Evolutionary conservation across 2,113 vertebrate species (phyloP).

Genomic region (Xyliphius kryptos): DNA sequence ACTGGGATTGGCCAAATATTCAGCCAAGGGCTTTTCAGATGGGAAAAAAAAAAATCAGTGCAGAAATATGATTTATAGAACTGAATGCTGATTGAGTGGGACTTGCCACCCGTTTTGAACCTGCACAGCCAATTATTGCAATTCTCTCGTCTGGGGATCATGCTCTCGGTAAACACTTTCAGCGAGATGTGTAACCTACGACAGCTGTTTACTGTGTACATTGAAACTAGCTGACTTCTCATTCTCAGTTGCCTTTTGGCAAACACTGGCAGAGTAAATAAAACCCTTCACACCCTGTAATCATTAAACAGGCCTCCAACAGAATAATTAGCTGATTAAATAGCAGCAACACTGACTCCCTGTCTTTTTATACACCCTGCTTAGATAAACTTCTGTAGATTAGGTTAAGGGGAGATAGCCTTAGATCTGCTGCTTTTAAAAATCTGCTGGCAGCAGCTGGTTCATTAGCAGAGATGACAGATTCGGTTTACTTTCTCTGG

Average conservation of each 20-base stretch:
- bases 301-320: conserved; percentile 5
- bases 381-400: background rate
- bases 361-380: background rate
- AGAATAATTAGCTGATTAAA: conserved; percentile 9
- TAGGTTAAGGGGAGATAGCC: conserved; percentile 1
- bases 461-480: conserved; percentile 35
- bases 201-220: conserved; percentile 4
- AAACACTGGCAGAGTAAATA: conserved; percentile 6
- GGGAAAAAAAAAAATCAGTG: background rate
- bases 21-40: conserved; percentile 12
- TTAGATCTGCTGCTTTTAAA: background rate
- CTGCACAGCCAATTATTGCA: conserved; percentile 15
- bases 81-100: background rate
- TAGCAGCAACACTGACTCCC: background rate
- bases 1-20: conserved; percentile 15
- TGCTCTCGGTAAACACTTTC: background rate
- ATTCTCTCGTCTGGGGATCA: conserved; percentile 1
- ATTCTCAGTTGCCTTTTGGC: conserved; percentile 7
- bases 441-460: conserved; percentile 9
- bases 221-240: background rate
- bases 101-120: background rate
- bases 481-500: conserved; percentile 22
- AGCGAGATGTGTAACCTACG: background rate
- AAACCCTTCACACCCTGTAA: background rate
- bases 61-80: background rate